Evolutionary conservation across 2,888 invertebrate species (phyloP), one percentile per base, ranked within the genome.

Genomic region (Chrysolina oricalcia): DNA sequence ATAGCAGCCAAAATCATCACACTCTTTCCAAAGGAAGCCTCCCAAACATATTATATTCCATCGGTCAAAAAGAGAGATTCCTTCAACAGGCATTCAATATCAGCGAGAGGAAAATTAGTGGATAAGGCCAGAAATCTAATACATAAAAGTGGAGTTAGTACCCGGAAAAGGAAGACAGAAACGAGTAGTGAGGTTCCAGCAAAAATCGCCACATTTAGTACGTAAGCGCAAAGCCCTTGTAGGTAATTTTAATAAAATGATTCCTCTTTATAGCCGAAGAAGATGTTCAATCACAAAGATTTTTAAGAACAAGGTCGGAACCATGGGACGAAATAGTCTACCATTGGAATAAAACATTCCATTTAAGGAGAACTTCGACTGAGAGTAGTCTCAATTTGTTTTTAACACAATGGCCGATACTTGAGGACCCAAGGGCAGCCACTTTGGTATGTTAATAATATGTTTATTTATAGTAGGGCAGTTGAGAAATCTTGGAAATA

Each of bases 51-150:
- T 63, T 77, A 72, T 72, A 73, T 76, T 15, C 78, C 78, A 15
- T 69, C 76, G 6, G 62, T 69, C n/a, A 65, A 48, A 63, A 78
- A 78, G 41, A 69, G 65, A 43, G 46, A 77, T 50, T 74, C 74
- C 19, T 27, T 46, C 0, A 56, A 35, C 41, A 70, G 73, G 1
- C 67, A 70, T 63, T 46, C 74, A 13, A 43, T 77, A 41, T 19
- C 76, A 8, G 76, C 76, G 21, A 74, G 62, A 70, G 76, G 78
- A 4, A 70, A 74, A 23, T 62, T 78, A n/a, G 78, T 77, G 13
- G 78, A 78, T 67, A 77, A 78, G 66, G 69, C 65, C 23, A 65
- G 69, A 59, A 78, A 78, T 59, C 35, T 74, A 19, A 27, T 77
- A 2, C 72, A 73, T 46, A 70, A 62, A 68, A 77, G 72, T 43